Evolutionary conservation across 2,797 vertebrate genomes (phyloP).

Genomic region (Poecilia wingei): DNA sequence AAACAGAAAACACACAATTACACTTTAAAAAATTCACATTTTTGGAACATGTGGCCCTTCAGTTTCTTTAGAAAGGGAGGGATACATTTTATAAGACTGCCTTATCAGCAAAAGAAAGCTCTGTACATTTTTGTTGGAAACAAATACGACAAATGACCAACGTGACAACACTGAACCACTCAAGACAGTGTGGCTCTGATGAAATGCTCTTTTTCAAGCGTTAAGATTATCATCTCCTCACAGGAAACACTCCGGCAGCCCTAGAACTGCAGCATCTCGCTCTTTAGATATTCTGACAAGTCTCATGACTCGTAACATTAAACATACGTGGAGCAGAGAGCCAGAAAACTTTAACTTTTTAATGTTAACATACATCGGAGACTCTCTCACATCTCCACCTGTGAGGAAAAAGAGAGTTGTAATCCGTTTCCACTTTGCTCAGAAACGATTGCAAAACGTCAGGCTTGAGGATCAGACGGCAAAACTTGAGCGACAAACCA

Average conservation of each 20-base stretch:
- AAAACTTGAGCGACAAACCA: background rate
- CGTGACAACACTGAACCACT: background rate
- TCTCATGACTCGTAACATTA: background rate
- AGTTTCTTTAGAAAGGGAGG: constrained; percentile 20
- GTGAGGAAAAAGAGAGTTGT: background rate
- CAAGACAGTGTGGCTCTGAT: background rate
- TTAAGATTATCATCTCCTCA: constrained; percentile 42
- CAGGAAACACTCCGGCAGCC: constrained; percentile 63
- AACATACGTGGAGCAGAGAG: background rate
- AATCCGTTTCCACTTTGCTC: constrained; percentile 11
- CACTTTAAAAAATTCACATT: constrained; percentile 46
- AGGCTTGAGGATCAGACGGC: background rate
- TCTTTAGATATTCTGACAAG: background rate
- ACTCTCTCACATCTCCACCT: background rate
- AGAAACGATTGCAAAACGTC: constrained; percentile 7
- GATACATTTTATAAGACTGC: background rate
- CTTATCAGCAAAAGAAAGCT: background rate
- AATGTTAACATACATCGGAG: background rate
- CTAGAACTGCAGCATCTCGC: constrained; percentile 1
- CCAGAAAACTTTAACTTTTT: background rate
- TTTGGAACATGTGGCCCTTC: constrained; percentile 68
- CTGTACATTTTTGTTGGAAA: background rate
- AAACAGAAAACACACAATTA: constrained; percentile 19
- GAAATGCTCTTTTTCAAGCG: background rate
- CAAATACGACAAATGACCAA: background rate